phyloP scores from a whole-genome alignment of 2,888 invertebrate species.

The Apamea epomidion region DNA sequence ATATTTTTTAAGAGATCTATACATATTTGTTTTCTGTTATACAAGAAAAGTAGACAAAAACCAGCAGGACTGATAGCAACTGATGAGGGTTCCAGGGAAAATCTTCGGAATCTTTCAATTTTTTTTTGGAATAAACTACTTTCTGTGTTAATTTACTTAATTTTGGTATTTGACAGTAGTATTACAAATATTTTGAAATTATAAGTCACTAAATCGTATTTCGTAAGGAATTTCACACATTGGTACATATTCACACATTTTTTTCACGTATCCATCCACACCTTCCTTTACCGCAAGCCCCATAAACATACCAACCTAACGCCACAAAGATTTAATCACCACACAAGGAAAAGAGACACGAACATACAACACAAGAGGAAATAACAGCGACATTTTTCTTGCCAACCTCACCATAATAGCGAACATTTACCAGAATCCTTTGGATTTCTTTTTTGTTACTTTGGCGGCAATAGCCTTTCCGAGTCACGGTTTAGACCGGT shows the following conservation, averaged over 20 bases:
- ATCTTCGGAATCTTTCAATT: background rate
- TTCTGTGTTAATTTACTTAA: background rate
- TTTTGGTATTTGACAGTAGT: background rate
- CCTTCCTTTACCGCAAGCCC: constrained; percentile 6
- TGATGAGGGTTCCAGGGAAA: background rate
- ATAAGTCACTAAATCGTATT: background rate
- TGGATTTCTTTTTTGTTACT: constrained; percentile 61
- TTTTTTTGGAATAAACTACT: background rate
- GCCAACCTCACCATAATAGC: constrained; percentile 57
- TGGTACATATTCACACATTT: background rate
- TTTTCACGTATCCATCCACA: background rate
- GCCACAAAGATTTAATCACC: constrained; percentile 54
- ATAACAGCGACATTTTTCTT: constrained; percentile 58
- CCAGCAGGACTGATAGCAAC: background rate
- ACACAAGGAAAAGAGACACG: constrained; percentile 46
- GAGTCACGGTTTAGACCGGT: constrained; percentile 59
- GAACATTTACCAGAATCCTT: constrained; percentile 59
- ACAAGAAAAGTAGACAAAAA: background rate
- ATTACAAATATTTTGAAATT: background rate
- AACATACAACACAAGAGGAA: constrained; percentile 49
- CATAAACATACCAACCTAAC: constrained; percentile 39
- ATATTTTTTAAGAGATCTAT: background rate
- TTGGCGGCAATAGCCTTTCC: constrained; percentile 28
- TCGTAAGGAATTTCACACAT: background rate
- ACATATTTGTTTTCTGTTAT: background rate